Conservation (phyloP, 2,113 vertebrate genomes). For the Petromus typicus region DNA sequence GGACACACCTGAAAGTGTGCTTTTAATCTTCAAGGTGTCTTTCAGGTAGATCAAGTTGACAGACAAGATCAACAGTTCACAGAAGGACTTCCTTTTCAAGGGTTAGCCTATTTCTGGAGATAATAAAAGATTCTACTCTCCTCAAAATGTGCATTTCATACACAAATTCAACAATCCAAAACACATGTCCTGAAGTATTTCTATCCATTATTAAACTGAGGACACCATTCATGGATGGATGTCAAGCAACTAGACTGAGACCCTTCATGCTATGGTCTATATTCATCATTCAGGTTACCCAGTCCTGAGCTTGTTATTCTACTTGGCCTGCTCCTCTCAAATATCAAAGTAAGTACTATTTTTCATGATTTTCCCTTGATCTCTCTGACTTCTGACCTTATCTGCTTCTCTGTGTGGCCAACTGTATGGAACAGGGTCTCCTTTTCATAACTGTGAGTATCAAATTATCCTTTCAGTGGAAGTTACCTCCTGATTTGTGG, state of each 20-base stretch:
- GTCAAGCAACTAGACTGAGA: too few species aligned
- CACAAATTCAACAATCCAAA: not conserved
- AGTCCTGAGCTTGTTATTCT: not conserved
- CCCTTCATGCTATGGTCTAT: not conserved
- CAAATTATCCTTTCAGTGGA: not conserved
- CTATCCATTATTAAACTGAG: not conserved
- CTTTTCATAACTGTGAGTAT: not conserved
- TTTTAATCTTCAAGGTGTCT: too few species aligned
- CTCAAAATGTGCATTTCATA: not conserved
- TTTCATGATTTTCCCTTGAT: fast-evolving
- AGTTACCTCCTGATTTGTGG: not conserved
- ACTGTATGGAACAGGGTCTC: fast-evolving
- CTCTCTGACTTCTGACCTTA: not conserved
- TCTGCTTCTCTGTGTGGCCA: fast-evolving
- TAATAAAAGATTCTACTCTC: not conserved
- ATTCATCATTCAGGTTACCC: not conserved
- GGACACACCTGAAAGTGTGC: too few species aligned
- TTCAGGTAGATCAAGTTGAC: too few species aligned
- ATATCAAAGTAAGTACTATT: not conserved
- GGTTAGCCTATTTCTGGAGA: not conserved
- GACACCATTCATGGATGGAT: not conserved
- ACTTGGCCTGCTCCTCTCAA: fast-evolving
- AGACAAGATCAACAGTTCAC: not conserved
- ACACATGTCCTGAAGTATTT: not conserved
- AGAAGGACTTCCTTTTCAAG: not conserved